phyloP scores from a whole-genome alignment of 2,113 vertebrate genomes.

The Vidua chalybeata region DNA sequence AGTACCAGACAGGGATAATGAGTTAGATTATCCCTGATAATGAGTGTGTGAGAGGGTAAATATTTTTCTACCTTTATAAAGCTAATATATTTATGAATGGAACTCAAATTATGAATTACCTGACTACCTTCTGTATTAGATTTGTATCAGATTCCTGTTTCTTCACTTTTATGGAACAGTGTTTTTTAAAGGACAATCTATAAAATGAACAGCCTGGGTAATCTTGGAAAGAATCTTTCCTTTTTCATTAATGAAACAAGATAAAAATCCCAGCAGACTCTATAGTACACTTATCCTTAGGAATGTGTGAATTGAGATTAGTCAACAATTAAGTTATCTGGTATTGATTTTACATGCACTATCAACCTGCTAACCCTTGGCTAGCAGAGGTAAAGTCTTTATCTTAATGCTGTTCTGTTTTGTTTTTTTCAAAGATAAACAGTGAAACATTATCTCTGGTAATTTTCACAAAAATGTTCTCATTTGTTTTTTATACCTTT shows the following conservation, averaged over 20 bases:
- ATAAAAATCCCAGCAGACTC: not conserved
- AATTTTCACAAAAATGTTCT: not conserved
- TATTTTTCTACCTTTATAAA: not conserved
- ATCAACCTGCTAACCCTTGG: not conserved
- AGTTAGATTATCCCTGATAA: not conserved
- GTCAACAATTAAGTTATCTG: not conserved
- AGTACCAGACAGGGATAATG: not conserved
- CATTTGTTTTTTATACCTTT: not conserved
- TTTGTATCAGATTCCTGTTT: not conserved
- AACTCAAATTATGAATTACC: not conserved
- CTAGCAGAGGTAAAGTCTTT: not conserved
- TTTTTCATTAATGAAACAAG: not conserved
- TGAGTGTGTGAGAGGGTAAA: not conserved
- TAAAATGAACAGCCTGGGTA: not conserved
- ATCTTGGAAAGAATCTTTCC: not conserved
- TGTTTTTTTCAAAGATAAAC: not conserved
- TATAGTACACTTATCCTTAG: not conserved
- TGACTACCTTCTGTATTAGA: not conserved
- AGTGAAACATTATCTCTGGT: not conserved
- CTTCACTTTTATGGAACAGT: not conserved
- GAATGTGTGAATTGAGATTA: not conserved
- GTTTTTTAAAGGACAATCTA: not conserved
- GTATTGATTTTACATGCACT: not conserved
- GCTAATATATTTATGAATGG: not conserved
- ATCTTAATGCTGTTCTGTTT: not conserved